Conservation (phyloP, 1,140 invertebrate species). For the Oreohelix idahoensis region DNA sequence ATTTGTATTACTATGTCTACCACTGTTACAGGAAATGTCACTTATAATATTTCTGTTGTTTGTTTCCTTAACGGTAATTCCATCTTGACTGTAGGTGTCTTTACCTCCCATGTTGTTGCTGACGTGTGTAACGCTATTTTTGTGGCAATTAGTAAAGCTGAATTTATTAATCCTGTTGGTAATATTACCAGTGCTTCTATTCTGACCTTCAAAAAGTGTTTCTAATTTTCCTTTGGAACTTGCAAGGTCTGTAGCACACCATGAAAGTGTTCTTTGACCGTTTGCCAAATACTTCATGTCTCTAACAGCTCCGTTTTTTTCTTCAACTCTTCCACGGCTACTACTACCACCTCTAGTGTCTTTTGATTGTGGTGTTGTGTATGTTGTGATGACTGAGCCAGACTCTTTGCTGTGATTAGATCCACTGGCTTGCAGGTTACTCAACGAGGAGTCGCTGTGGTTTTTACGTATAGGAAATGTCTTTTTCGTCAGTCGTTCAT, state of each 20-base stretch:
- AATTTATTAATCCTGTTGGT: background rate
- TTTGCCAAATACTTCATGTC: background rate
- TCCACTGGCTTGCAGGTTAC: background rate
- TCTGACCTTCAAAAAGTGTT: slow-evolving; percentile 37
- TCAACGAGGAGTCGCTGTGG: slow-evolving; percentile 35
- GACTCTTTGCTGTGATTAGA: slow-evolving; percentile 1
- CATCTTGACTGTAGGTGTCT: background rate
- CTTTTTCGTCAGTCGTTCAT: background rate
- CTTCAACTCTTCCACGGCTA: background rate
- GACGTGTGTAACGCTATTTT: background rate
- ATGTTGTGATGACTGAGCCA: background rate
- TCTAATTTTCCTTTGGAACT: slow-evolving; percentile 37
- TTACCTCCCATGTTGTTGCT: background rate
- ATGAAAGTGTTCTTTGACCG: slow-evolving; percentile 31
- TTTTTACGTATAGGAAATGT: background rate
- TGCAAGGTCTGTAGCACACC: slow-evolving; percentile 35
- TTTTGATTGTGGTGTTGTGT: background rate
- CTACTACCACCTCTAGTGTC: background rate
- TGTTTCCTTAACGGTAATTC: background rate
- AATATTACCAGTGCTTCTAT: background rate
- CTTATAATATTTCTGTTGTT: background rate
- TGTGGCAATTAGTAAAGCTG: background rate
- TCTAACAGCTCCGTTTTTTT: background rate
- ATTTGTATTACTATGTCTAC: background rate
- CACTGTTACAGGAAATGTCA: background rate